Evolutionary conservation across 2,888 invertebrate species (phyloP).

Genomic region (Flexamia atlantica): DNA sequence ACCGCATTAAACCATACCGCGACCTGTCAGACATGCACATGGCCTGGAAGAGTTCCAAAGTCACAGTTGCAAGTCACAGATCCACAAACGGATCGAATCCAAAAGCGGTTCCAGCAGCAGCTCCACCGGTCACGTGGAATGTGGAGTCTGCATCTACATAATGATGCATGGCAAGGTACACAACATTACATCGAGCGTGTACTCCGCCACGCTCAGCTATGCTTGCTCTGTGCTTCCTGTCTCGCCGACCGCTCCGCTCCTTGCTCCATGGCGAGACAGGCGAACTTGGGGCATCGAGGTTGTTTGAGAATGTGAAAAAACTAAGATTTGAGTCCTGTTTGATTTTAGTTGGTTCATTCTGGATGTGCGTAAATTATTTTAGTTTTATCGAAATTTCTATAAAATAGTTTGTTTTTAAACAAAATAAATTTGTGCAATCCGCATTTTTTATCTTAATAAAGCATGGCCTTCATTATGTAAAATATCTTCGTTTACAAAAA

Average conservation of each 20-base stretch:
- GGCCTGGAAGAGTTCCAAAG: conserved; percentile 11
- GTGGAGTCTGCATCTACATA: conserved; percentile 14
- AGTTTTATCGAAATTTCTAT: too few species aligned
- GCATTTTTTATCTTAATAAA: too few species aligned
- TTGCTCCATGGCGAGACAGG: not conserved
- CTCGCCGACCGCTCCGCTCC: not conserved
- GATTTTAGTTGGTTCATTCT: too few species aligned
- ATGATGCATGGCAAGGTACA: conserved; percentile 10
- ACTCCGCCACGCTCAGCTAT: conserved; percentile 11
- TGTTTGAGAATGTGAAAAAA: too few species aligned
- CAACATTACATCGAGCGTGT: conserved; percentile 1
- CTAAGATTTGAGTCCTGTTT: too few species aligned
- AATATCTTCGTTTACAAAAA: too few species aligned
- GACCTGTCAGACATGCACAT: conserved; percentile 12
- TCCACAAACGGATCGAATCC: not conserved
- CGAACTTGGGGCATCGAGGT: too few species aligned
- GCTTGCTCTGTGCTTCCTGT: conserved; percentile 8
- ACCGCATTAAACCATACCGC: conserved; percentile 27
- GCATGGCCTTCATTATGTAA: too few species aligned
- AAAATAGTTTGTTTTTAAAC: too few species aligned
- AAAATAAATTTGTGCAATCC: too few species aligned
- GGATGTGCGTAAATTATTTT: too few species aligned
- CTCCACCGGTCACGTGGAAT: not conserved
- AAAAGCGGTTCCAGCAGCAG: not conserved
- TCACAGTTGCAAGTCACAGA: too few species aligned